Conservation (phyloP, 2,797 vertebrate species). For the Esox lucius region DNA sequence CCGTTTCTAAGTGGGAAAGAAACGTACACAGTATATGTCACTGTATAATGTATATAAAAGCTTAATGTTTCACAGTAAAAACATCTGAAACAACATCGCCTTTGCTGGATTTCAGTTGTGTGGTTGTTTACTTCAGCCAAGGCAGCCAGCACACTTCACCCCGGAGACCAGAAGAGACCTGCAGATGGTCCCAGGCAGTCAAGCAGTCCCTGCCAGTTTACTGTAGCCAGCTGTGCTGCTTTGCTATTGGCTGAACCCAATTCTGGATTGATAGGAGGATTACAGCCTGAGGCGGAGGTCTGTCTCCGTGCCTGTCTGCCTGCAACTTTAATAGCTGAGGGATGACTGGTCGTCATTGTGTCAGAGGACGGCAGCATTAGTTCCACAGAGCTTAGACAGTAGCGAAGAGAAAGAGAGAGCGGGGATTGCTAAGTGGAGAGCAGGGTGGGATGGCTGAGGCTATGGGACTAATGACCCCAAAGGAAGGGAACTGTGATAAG, state of each 20-base stretch:
- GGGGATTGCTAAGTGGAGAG: conserved; percentile 18
- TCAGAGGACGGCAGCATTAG: conserved; percentile 43
- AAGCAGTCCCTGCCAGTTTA: conserved; percentile 43
- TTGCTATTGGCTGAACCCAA: conserved; percentile 47
- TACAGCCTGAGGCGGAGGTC: conserved; percentile 60
- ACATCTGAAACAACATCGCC: background rate
- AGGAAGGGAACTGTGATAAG: background rate
- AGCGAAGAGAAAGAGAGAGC: background rate
- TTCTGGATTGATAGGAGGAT: conserved; percentile 61
- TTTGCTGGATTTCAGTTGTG: conserved; percentile 24
- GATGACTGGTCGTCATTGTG: conserved; percentile 52
- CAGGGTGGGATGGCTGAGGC: background rate
- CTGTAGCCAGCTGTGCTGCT: conserved; percentile 57
- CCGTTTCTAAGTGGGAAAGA: no score
- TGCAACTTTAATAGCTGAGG: conserved; percentile 54
- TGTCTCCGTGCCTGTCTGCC: conserved; percentile 22
- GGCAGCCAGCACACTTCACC: conserved; percentile 22
- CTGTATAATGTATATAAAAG: no score
- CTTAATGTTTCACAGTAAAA: no score
- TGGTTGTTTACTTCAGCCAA: conserved; percentile 38
- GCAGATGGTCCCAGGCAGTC: conserved; percentile 55
- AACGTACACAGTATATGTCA: no score
- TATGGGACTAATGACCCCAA: background rate
- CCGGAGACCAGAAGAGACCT: conserved; percentile 51
- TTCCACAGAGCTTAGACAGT: conserved; percentile 28